phyloP scores from a whole-genome alignment of 2,888 invertebrate genomes.

The Cabera pusaria region DNA sequence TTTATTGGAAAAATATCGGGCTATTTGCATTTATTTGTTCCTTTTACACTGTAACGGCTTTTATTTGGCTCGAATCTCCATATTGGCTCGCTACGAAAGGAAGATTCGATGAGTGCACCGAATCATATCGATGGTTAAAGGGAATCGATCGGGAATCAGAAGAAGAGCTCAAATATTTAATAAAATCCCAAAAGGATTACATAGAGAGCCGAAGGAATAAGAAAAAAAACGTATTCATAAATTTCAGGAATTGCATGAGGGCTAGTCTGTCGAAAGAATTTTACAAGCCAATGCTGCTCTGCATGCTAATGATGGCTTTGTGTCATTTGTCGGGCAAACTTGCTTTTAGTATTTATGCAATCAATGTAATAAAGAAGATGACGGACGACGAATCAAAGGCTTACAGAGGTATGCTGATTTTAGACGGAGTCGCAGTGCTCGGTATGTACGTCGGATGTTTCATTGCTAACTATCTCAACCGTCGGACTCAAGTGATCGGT shows the following conservation, averaged over 20 bases:
- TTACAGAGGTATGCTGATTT: constrained; percentile 28
- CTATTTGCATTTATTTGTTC: constrained; percentile 27
- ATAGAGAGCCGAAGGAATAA: background rate
- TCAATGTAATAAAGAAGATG: constrained; percentile 36
- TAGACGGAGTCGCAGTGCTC: constrained; percentile 27
- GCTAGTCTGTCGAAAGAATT: constrained; percentile 22
- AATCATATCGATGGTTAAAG: constrained; percentile 36
- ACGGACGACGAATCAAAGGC: constrained; percentile 28
- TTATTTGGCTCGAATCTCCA: constrained; percentile 30
- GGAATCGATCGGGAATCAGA: constrained; percentile 30
- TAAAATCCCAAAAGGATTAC: constrained; percentile 32
- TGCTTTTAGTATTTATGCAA: constrained; percentile 33
- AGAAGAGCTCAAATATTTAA: constrained; percentile 31
- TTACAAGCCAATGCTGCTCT: constrained; percentile 29
- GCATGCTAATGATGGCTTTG: constrained; percentile 23
- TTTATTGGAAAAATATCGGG: constrained; percentile 27
- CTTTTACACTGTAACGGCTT: constrained; percentile 23
- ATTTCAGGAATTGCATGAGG: constrained; percentile 6
- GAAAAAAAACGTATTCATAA: background rate
- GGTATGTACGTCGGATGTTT: constrained; percentile 35
- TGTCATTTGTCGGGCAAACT: constrained; percentile 33
- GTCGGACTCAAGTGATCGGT: background rate
- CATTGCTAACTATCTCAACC: background rate
- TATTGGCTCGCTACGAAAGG: constrained; percentile 34
- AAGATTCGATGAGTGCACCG: constrained; percentile 33